Evolutionary conservation across 2,888 invertebrate genomes (phyloP), one percentile per base, ranked within the genome.

Genomic region (Sesia apiformis): DNA sequence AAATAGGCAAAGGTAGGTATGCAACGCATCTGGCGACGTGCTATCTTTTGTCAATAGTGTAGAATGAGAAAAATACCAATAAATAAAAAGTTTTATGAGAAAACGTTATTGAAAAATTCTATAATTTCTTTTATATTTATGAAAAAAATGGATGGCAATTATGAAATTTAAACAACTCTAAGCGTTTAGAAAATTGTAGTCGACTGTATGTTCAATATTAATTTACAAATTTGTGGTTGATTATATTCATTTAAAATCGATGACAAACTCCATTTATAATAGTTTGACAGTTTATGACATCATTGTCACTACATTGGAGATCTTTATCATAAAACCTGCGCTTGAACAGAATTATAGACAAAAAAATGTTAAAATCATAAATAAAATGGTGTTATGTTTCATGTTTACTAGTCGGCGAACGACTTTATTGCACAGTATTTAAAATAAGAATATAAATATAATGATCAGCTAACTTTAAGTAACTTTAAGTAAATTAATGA

Each of bases 271-370:
- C 42, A 42, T 42, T 42, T 42, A 52, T 40, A 52, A n/a, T 52
- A 52, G 40, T 40, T 52, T 40, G 52, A 52, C 52, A 52, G 6
- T 40, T 52, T 52, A 52, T 52, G 40, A 52, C 52, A 52, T 52
- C 40, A 52, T 8, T 49, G 38, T 40, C 40, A 42, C 42, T 42
- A 42, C 42, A 42, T 42, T 7, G 42, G 42, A 6, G 42, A 42
- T 5, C 42, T 42, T 42, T 42, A 42, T 42, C 42, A 42, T 42
- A 42, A 42, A 42, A 42, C 7, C 7, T 7, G 42, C 5, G 42
- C 42, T 42, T 42, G 7, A 5, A 1, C 5, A 6, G 5, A 42
- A 42, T 42, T 6, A 6, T 42, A 7, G 5, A 5, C 5, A 7
- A 42, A 6, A 42, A 42, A 42, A 3, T 6, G 42, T 42, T 42